phyloP scores from a whole-genome alignment of 2,888 invertebrate species.

The Drosophila siamana region DNA sequence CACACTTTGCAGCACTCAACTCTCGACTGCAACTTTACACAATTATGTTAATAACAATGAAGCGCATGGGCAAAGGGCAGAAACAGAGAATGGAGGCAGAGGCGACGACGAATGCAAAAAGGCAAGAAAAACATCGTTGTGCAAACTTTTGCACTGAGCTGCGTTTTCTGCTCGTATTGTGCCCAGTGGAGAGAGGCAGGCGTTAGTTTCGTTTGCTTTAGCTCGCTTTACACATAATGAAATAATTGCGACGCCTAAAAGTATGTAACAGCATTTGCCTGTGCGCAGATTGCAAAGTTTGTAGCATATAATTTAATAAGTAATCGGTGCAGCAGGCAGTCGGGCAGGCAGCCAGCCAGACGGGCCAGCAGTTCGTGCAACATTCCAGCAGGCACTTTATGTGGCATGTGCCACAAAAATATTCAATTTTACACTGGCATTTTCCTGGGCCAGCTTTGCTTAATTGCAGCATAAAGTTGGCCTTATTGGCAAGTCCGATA shows the following conservation, averaged over 20 bases:
- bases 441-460: slow-evolving; percentile 52
- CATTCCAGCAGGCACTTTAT: slow-evolving; percentile 43
- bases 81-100: background rate
- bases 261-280: slow-evolving; percentile 36
- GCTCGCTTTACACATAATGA: slow-evolving; percentile 68
- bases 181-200: slow-evolving; percentile 12
- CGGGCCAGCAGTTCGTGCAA: slow-evolving; percentile 28
- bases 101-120: background rate
- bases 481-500: slow-evolving; percentile 71
- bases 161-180: background rate
- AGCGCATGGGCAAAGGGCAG: background rate
- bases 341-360: background rate
- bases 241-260: slow-evolving; percentile 69
- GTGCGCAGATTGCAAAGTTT: slow-evolving; percentile 53
- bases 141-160: slow-evolving; percentile 45
- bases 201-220: slow-evolving; percentile 50
- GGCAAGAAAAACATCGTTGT: slow-evolving; percentile 32
- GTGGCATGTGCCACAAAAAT: slow-evolving; percentile 49
- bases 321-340: slow-evolving; percentile 45
- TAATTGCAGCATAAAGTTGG: slow-evolving; percentile 74
- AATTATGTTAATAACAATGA: slow-evolving; percentile 81
- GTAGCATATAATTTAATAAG: slow-evolving; percentile 75
- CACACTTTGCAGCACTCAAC: slow-evolving; percentile 52
- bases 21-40: slow-evolving; percentile 69
- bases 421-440: slow-evolving; percentile 58